These are phyloP conservation scores for Natator depressus DNA, from an alignment of 2,113 vertebrate genomes.

Conservation along the genomic window DNA sequence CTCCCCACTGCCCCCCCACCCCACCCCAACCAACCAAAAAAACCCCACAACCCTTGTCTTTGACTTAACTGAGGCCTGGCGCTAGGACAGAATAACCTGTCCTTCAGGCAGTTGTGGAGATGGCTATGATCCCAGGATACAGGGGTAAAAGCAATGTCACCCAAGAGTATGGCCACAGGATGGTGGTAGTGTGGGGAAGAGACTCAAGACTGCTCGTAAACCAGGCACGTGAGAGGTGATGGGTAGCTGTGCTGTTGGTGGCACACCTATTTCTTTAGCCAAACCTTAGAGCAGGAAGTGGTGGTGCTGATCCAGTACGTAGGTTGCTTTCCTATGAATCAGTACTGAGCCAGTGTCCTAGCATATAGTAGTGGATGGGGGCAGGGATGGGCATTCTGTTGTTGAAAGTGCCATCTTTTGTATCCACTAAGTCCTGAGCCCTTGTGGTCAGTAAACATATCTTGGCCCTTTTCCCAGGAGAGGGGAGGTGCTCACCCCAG, in stretches of 20 bases:
- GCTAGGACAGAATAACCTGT: background rate
- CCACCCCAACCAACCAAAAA: too few relatives aligned
- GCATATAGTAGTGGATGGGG: background rate
- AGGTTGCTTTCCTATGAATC: background rate
- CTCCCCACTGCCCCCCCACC: background rate
- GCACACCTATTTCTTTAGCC: background rate
- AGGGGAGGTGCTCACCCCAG: background rate
- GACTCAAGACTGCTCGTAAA: accelerated
- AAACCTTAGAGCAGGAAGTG: background rate
- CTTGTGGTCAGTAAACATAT: accelerated
- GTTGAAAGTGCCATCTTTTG: accelerated
- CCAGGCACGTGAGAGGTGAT: accelerated
- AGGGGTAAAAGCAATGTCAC: background rate
- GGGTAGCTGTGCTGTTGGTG: background rate
- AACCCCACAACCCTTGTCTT: background rate
- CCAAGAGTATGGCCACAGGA: background rate
- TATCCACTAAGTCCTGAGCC: background rate
- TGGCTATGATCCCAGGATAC: too few relatives aligned
- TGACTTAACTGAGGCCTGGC: background rate
- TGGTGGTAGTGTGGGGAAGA: background rate
- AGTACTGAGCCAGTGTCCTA: background rate
- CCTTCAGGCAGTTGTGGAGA: background rate
- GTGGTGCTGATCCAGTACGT: background rate
- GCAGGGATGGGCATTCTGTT: background rate
- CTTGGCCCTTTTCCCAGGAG: background rate